These are phyloP conservation scores for Conus canariensis DNA, from an alignment of 2,888 invertebrate genomes.

Conservation along the genomic window DNA sequence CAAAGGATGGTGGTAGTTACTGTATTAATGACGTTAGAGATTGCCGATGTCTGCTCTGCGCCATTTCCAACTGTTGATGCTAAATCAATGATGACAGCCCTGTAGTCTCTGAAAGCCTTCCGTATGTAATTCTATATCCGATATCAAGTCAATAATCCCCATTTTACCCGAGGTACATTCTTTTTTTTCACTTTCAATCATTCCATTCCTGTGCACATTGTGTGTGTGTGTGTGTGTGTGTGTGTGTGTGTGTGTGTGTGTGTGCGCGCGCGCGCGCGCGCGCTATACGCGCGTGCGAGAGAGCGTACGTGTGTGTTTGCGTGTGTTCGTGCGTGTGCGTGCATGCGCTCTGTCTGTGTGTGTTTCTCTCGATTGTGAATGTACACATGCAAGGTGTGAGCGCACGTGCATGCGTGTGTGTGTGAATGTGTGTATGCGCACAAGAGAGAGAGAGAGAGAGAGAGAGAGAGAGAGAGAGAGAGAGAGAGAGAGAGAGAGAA, in stretches of 20 bases:
- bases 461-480: neutral
- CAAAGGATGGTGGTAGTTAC: too few species aligned
- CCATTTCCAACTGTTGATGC: too few species aligned
- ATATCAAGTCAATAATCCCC: too few species aligned
- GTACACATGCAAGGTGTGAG: neutral
- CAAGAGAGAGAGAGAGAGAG: slow-evolving; percentile 32
- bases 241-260: neutral
- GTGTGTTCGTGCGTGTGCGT: neutral
- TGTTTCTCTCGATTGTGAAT: neutral
- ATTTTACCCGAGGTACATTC: too few species aligned
- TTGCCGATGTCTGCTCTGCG: too few species aligned
- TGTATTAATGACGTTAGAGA: too few species aligned
- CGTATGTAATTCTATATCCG: too few species aligned
- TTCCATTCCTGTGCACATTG: neutral
- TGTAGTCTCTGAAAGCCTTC: too few species aligned
- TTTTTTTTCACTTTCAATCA: too few species aligned
- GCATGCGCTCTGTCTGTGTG: neutral
- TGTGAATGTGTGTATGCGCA: neutral
- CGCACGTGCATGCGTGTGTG: too few species aligned
- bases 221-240: neutral
- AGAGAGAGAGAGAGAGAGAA: slow-evolving; percentile 1
- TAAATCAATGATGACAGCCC: too few species aligned
- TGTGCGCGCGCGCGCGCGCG: neutral
- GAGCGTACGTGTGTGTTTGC: neutral
- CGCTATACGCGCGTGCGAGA: neutral